Percentiles rank a stretch among this genome's conserved stretches.
Evolutionary conservation across 2,888 invertebrate genomes (phyloP).

Genomic region (Campopleginae sp.): DNA sequence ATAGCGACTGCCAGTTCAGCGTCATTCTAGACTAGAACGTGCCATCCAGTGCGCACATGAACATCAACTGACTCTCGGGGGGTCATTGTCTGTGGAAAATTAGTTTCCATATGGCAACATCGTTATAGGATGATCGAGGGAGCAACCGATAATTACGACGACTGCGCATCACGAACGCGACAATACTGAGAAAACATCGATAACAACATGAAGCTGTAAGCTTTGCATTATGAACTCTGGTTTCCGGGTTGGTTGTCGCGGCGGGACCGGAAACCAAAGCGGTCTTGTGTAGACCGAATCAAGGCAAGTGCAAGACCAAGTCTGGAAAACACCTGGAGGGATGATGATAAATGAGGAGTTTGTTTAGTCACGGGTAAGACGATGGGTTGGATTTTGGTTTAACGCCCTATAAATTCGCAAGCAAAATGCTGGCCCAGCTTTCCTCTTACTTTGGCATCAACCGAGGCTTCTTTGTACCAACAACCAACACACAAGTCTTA

Average conservation of each 20-base stretch:
- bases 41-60: background rate
- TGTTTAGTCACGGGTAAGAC: conserved; percentile 67
- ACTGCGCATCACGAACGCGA: background rate
- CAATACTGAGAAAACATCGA: conserved; percentile 35
- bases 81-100: conserved; percentile 1
- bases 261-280: background rate
- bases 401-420: conserved; percentile 78
- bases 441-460: conserved; percentile 34
- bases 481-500: conserved; percentile 60
- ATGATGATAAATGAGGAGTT: conserved; percentile 70
- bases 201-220: background rate
- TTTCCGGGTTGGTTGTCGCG: background rate
- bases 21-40: background rate
- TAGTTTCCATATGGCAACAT: background rate
- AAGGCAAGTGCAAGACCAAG: conserved; percentile 6
- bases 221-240: background rate
- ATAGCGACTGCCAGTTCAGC: background rate
- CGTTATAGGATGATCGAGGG: conserved; percentile 1
- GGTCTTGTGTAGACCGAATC: conserved; percentile 17
- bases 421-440: conserved; percentile 74
- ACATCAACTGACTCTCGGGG: background rate
- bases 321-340: conserved; percentile 25
- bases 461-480: conserved; percentile 12
- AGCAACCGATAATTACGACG: conserved; percentile 10
- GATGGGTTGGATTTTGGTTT: conserved; percentile 73